These are phyloP conservation scores for Fulmarus glacialis DNA, from an alignment of 2,113 vertebrate genomes.

Conservation along the genomic window DNA sequence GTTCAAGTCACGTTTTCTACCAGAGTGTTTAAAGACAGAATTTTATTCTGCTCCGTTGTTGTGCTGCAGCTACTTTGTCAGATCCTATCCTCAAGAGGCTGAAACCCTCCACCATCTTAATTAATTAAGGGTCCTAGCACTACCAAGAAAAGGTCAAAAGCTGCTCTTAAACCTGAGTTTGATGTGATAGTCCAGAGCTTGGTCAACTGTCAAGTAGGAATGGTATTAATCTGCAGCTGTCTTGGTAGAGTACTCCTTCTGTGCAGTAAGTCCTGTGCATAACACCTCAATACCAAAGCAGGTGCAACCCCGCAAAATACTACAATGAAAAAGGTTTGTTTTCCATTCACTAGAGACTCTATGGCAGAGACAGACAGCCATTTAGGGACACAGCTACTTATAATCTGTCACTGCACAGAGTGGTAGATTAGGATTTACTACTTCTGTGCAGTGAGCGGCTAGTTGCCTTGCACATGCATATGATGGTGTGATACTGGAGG, in stretches of 20 bases:
- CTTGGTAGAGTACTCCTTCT: not conserved
- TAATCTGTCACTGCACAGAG: not conserved
- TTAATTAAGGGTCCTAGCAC: too few species aligned
- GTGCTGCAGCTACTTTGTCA: not conserved
- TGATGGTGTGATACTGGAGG: too few species aligned
- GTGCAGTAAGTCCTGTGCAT: fast-evolving
- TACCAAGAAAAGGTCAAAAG: not conserved
- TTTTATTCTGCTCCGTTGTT: not conserved
- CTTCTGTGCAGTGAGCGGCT: fast-evolving
- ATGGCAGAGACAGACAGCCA: not conserved
- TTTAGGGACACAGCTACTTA: too few species aligned
- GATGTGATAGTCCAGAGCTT: not conserved
- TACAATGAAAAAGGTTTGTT: not conserved
- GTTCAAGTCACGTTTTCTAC: not conserved
- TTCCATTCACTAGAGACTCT: not conserved
- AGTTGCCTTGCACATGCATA: fast-evolving
- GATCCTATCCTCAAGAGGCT: not conserved
- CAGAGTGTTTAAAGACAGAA: not conserved
- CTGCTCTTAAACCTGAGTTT: not conserved
- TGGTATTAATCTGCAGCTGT: not conserved
- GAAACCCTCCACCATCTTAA: not conserved
- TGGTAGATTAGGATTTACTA: not conserved
- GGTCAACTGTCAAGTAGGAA: not conserved
- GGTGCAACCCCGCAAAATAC: fast-evolving
- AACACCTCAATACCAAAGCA: not conserved